Evolutionary conservation across 64 coral and sea anemone species (phyloP), one percentile per base, ranked within the genome.

Genomic region (Trachythela sp.): DNA sequence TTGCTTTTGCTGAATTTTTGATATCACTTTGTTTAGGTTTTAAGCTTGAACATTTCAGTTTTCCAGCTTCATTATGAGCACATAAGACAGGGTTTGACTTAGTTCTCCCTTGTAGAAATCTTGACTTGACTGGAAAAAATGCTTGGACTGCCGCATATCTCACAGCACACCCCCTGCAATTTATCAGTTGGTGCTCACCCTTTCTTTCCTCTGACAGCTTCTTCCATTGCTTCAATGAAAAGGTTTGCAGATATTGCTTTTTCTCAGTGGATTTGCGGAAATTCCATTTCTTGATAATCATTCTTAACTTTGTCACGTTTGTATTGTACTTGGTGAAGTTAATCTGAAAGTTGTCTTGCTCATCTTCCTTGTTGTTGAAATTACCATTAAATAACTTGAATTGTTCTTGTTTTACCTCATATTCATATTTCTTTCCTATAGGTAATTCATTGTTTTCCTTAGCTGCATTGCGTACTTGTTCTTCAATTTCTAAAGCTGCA

Each of bases 191-290:
- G 29, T 89, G 50, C 36, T 92, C 54, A 37, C 31, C 75, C 76
- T 87, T 72, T 71, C 60, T 45, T 11, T 40, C 84, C 9, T 33
- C 27, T 18, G 91, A 34, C 48, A 88, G 85, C 31, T 54, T 14
- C 34, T 26, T 36, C 75, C 86, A 88, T 1, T 30, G 26, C 24
- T 39, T 24, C 37, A 22, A 48, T 4, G 80, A 67, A 85, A 90
- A 48, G 20, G 86, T 24, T 45, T 83, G 50, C 17, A 84, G 22
- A 40, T 43, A 76, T 84, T 77, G 39, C 13, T 17, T 2, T 87
- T 88, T 88, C 36, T 92, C 68, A 36, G 83, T 54, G 9, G 64
- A 84, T 15, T 91, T 91, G 41, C 83, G 83, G 45, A 87, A 91
- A 54, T 91, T 94, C 89, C 93, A 91, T 26, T 86, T 77, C n/a